Conservation (phyloP, 2,888 invertebrate species). For the Stenurella melanura region DNA sequence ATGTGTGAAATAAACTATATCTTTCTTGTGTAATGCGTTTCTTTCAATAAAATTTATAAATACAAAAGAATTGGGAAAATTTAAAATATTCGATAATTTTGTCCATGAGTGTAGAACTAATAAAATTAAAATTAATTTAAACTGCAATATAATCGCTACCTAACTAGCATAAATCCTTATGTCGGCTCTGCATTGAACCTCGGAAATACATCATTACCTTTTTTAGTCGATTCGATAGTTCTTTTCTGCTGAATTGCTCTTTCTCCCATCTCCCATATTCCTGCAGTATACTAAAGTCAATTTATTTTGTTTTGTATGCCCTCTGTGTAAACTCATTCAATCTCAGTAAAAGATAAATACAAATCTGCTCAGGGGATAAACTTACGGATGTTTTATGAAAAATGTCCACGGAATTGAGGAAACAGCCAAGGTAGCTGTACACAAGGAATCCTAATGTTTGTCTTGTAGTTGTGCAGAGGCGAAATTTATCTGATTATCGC, state of each 20-base stretch:
- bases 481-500: conserved; percentile 14
- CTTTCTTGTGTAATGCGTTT: too few species aligned
- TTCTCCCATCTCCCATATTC: conserved; percentile 5
- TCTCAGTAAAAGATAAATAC: conserved; percentile 8
- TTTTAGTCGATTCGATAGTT: conserved; percentile 12
- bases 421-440: conserved; percentile 2
- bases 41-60: too few species aligned
- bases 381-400: conserved; percentile 8
- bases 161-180: not conserved
- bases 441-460: not conserved
- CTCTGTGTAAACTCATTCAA: conserved; percentile 18
- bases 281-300: conserved; percentile 1
- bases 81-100: too few species aligned
- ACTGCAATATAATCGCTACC: too few species aligned
- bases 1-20: too few species aligned
- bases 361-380: not conserved
- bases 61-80: too few species aligned
- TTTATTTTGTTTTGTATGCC: conserved; percentile 1
- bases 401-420: not conserved
- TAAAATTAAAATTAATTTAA: too few species aligned
- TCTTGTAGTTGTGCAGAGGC: not conserved
- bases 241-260: not conserved
- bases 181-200: not conserved
- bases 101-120: too few species aligned
- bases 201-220: conserved; percentile 3